Evolutionary conservation across 2,797 vertebrate species (phyloP).

Genomic region (Clamator glandarius): DNA sequence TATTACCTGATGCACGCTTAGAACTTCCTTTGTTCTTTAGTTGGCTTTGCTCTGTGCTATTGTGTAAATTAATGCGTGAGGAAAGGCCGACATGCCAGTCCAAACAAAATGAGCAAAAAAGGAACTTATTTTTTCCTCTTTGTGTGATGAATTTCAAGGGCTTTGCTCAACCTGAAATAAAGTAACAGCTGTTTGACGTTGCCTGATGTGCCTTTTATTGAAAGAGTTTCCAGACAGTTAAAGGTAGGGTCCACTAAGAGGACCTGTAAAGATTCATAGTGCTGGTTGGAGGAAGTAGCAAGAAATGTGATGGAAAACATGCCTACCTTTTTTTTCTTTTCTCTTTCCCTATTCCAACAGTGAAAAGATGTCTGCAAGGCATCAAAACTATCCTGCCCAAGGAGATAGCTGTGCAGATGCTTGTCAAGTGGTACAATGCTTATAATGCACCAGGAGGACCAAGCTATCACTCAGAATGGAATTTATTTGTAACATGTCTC

Average conservation of each 20-base stretch:
- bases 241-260: neutral
- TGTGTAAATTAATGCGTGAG: neutral
- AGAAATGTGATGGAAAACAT: neutral
- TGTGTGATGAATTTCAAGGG: neutral
- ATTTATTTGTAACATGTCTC: conserved; percentile 92
- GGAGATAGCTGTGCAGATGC: conserved; percentile 92
- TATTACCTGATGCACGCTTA: neutral
- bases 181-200: neutral
- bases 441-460: conserved; percentile 95
- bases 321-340: neutral
- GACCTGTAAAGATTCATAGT: neutral
- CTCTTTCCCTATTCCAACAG: conserved; percentile 68
- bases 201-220: neutral
- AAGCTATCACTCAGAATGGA: conserved; percentile 93
- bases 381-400: conserved; percentile 92
- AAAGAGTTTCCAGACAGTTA: neutral
- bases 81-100: neutral
- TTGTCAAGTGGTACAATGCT: conserved; percentile 97
- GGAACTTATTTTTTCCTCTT: neutral
- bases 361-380: conserved; percentile 92
- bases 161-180: neutral
- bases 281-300: neutral
- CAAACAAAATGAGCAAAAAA: neutral
- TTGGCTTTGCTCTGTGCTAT: neutral
- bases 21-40: neutral